phyloP scores from a whole-genome alignment of 2,888 invertebrate species.

The Hypomecis punctinalis region DNA sequence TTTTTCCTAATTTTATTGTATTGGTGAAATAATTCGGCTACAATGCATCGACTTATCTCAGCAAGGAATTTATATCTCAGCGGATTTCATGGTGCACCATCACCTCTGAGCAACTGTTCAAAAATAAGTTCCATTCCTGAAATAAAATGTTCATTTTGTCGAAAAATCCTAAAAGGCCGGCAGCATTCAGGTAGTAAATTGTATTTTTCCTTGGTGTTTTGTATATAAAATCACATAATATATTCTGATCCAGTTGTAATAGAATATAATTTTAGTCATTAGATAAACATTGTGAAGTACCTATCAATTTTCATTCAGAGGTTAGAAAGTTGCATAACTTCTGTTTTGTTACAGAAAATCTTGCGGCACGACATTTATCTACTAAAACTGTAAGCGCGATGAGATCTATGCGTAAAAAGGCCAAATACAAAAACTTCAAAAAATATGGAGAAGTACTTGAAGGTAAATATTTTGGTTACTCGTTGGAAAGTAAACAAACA shows the following conservation, averaged over 20 bases:
- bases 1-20: conserved; percentile 47
- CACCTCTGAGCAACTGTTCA: conserved; percentile 57
- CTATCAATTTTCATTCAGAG: conserved; percentile 31
- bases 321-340: conserved; percentile 75
- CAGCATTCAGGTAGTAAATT: conserved; percentile 63
- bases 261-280: too few relatives aligned
- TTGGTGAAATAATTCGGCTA: conserved; percentile 53
- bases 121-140: conserved; percentile 56
- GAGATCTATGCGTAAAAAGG: conserved; percentile 72
- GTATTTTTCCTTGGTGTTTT: neutral
- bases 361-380: conserved; percentile 70
- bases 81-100: conserved; percentile 65
- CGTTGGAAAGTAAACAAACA: conserved; percentile 44
- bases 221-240: neutral
- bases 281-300: too few relatives aligned
- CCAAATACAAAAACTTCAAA: conserved; percentile 75
- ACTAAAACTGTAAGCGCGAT: conserved; percentile 73
- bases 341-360: conserved; percentile 64
- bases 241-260: neutral
- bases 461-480: conserved; percentile 76
- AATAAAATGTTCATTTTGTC: conserved; percentile 79
- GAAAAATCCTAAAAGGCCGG: conserved; percentile 66
- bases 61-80: conserved; percentile 74
- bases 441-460: conserved; percentile 89
- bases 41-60: conserved; percentile 77